phyloP scores from a whole-genome alignment of 2,797 vertebrate species.

The Halcyon smyrnensis region DNA sequence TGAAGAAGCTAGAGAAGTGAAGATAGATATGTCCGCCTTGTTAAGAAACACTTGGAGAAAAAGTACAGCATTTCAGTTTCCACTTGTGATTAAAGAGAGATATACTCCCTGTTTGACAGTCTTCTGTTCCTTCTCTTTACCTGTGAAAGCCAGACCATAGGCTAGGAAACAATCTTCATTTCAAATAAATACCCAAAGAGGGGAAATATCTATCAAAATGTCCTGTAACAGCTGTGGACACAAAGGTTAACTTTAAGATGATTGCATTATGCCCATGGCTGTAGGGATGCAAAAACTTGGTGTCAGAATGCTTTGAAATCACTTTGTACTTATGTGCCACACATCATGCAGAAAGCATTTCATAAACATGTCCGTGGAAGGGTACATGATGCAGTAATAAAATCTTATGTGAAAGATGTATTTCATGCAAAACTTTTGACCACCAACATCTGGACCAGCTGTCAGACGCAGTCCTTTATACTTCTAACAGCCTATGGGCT shows the following conservation, averaged over 20 bases:
- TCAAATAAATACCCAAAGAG: not conserved
- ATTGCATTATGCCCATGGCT: not conserved
- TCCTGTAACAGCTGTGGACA: not conserved
- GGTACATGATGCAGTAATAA: fast-evolving
- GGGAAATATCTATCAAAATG: not conserved
- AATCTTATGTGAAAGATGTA: not conserved
- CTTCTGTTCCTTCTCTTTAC: not conserved
- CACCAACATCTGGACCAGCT: not conserved
- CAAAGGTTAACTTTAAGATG: not conserved
- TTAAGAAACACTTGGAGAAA: not conserved
- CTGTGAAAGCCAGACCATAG: not conserved
- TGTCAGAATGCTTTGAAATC: not conserved
- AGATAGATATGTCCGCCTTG: not conserved
- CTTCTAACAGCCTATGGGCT: not conserved
- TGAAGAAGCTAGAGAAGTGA: not conserved
- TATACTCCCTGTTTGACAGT: not conserved
- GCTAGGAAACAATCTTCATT: not conserved
- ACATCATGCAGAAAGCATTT: not conserved
- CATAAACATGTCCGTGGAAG: fast-evolving
- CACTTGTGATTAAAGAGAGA: not conserved
- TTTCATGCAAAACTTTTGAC: not conserved
- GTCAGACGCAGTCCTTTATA: not conserved
- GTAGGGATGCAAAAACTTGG: not conserved
- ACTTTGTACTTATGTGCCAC: not conserved
- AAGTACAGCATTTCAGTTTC: not conserved